These are phyloP conservation scores for Perithous albicinctus DNA, from an alignment of 2,888 invertebrate genomes.

Conservation along the genomic window DNA sequence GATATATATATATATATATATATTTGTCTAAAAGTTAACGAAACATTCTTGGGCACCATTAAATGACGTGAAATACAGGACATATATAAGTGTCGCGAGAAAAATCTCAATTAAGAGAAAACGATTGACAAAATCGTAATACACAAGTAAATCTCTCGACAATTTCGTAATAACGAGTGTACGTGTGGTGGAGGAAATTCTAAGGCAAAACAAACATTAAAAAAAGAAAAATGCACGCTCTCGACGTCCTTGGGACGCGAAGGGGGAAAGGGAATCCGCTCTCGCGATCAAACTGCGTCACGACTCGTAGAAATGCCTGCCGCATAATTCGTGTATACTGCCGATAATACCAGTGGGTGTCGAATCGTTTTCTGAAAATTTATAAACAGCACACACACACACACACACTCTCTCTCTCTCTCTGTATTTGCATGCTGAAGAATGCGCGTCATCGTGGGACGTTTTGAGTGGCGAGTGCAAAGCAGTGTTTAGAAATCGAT, in stretches of 20 bases:
- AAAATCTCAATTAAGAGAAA: conserved; percentile 2
- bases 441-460: conserved; percentile 12
- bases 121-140: background rate
- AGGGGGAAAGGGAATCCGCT: conserved; percentile 45
- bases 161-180: conserved; percentile 4
- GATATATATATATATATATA: background rate
- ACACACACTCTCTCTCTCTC: background rate
- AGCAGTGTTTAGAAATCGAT: no score
- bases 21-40: background rate
- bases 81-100: background rate
- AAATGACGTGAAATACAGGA: background rate
- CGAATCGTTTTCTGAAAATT: conserved; percentile 55
- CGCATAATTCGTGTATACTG: background rate
- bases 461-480: background rate
- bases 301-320: background rate
- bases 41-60: background rate
- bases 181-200: background rate
- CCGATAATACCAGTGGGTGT: conserved; percentile 22
- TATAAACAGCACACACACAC: no score
- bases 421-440: conserved; percentile 28
- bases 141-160: background rate
- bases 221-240: conserved; percentile 44
- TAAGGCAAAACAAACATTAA: no score
- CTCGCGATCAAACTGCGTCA: conserved; percentile 40
- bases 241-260: conserved; percentile 55